phyloP scores from a whole-genome alignment of 2,113 vertebrate genomes.

The Ictalurus punctatus region DNA sequence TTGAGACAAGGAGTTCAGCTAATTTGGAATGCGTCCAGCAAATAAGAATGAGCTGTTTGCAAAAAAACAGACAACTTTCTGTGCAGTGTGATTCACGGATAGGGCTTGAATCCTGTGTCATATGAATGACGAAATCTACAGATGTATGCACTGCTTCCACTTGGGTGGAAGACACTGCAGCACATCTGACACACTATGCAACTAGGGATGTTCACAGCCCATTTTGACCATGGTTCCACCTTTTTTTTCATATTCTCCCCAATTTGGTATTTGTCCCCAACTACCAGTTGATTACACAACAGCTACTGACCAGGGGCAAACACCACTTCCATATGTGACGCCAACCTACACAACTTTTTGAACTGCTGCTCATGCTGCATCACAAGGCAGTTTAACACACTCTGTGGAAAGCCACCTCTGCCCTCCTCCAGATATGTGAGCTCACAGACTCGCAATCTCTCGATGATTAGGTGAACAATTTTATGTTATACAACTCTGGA shows the following conservation, averaged over 20 bases:
- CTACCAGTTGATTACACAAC: background rate
- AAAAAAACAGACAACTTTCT: background rate
- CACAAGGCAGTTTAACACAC: background rate
- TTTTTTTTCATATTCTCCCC: background rate
- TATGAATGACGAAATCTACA: background rate
- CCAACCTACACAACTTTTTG: background rate
- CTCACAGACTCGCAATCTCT: background rate
- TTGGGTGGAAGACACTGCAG: background rate
- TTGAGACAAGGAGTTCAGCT: background rate
- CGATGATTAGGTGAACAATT: background rate
- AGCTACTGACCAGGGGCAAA: background rate
- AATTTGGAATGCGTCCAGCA: background rate
- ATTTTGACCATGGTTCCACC: background rate
- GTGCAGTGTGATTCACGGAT: background rate
- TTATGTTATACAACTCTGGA: background rate
- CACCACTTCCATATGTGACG: background rate
- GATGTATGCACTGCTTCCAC: background rate
- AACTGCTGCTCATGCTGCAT: background rate
- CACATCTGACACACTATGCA: background rate
- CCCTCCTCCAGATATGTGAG: background rate
- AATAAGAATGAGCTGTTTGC: background rate
- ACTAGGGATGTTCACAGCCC: background rate
- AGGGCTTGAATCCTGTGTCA: background rate
- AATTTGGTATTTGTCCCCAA: background rate
- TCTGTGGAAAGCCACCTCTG: background rate